Base-by-base conservation (phyloP, 2,888 invertebrate species). In the Ophraella communa region DNA sequence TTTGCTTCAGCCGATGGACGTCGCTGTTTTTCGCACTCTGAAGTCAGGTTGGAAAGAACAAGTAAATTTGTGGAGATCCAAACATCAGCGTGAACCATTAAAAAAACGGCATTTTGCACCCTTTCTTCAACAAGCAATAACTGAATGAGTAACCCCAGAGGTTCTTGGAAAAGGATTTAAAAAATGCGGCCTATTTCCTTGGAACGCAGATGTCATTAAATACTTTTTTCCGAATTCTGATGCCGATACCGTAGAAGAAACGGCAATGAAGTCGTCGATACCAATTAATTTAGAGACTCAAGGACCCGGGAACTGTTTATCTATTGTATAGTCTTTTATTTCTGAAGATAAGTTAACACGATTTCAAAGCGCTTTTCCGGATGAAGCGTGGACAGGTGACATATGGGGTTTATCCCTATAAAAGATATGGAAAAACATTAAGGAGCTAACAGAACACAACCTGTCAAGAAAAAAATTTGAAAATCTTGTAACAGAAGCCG, bases 1-100 rank as follows among this genome's bases (percentile, higher is more conserved):
- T 30, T 24, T 27, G 5, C 21, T 57, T 2, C 45, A 45, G 18
- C 57, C 45, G 10, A 30, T 57, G 57, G 57, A 57, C 30, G 57
- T 55, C 4, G 42, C 55, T 2, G 21, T 56, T 8, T 57, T 57
- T 33, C 23, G 57, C 11, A 24, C 45, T 1, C n/a, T 57, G 14
- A 57, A 57, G 45, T 8, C 1, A 7, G 5, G 18, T 14, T 47
- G 57, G 45, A 57, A 55, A 24, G n/a, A n/a, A n/a, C n/a, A n/a
- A n/a, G 18, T 55, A 2, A 1, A 55, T 44, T 7, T 11, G n/a
- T 55, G 42, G 44, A 42, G 44, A 11, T 11, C 21, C 7, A 8
- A 55, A 23, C 20, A 55, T 55, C 24, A 24, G 7, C 3, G 7
- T 24, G 24, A 49, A n/a, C 20, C 10, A 23, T 49, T 24, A 21